A percentile compares a stretch with the other conserved stretches of the same genome.
phyloP scores from a whole-genome alignment of 2,888 invertebrate genomes.

The Epistrophella euchroma region DNA sequence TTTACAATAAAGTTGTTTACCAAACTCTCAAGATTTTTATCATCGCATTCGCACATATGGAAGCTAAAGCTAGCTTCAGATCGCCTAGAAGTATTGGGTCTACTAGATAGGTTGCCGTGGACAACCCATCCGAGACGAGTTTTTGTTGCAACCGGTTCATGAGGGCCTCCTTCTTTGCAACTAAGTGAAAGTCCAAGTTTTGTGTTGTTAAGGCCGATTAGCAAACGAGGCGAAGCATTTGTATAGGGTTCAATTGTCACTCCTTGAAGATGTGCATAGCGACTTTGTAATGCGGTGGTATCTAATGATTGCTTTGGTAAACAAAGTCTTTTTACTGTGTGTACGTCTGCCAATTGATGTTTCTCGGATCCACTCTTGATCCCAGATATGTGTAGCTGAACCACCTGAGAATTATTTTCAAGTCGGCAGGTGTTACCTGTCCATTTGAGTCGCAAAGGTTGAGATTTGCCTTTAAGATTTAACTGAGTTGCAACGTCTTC shows the following conservation, averaged over 20 bases:
- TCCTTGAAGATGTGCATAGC: not conserved
- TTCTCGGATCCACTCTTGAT: not conserved
- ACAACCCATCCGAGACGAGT: not conserved
- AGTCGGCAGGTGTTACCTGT: conserved; percentile 17
- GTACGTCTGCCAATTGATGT: conserved; percentile 20
- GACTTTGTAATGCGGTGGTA: not conserved
- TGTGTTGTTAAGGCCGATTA: not conserved
- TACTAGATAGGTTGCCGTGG: not conserved
- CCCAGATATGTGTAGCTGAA: conserved; percentile 40
- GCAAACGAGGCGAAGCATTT: not conserved
- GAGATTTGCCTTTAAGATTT: conserved; percentile 5
- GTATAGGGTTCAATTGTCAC: not conserved
- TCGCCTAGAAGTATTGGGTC: not conserved
- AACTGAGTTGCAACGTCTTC: conserved; percentile 11
- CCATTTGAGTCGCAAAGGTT: conserved; percentile 43
- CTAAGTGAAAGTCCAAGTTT: not conserved
- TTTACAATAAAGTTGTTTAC: too few species aligned
- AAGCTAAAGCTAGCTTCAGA: not conserved
- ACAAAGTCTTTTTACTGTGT: conserved; percentile 43
- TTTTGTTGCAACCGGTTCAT: not conserved
- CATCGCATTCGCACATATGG: too few species aligned
- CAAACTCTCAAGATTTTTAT: too few species aligned
- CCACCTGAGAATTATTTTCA: conserved; percentile 40
- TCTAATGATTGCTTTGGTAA: conserved; percentile 46
- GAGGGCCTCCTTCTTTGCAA: not conserved